Evolutionary conservation across 2,888 invertebrate species (phyloP).

Genomic region (Chymomyza fuscimana): DNA sequence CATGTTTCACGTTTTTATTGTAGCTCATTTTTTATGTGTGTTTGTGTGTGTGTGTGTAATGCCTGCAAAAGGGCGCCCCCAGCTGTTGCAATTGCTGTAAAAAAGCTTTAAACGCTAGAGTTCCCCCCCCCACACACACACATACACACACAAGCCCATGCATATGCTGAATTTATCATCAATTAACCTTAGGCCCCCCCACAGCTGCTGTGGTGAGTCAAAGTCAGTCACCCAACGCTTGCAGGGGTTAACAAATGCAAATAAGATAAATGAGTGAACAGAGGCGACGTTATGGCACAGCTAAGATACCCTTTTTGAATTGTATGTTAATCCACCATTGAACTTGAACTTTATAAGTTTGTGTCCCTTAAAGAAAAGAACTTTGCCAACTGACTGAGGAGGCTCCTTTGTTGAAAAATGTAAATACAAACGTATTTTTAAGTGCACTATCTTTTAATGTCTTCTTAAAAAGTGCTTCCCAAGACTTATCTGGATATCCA

Average conservation of each 20-base stretch:
- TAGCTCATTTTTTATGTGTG: neutral
- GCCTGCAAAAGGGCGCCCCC: neutral
- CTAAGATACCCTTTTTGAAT: neutral
- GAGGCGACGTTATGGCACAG: neutral
- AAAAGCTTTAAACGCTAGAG: neutral
- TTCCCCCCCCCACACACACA: neutral
- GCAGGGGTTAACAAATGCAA: slow-evolving; percentile 10
- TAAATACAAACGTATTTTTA: no score
- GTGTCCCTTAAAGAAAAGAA: no score
- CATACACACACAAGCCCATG: neutral
- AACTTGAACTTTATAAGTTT: no score
- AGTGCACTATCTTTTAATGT: no score
- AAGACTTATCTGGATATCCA: no score
- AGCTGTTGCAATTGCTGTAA: slow-evolving; percentile 12
- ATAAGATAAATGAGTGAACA: neutral
- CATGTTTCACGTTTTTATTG: neutral
- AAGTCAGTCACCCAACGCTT: slow-evolving; percentile 34
- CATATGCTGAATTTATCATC: slow-evolving; percentile 53
- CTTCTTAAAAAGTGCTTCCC: no score
- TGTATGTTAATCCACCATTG: neutral
- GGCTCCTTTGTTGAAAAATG: no score
- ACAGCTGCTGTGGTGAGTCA: slow-evolving; percentile 27
- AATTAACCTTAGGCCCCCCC: slow-evolving; percentile 64
- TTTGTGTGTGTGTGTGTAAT: neutral
- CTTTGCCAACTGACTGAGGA: no score